These are phyloP conservation scores for Fabriciana adippe DNA, from an alignment of 2,888 invertebrate species.

Conservation along the genomic window DNA sequence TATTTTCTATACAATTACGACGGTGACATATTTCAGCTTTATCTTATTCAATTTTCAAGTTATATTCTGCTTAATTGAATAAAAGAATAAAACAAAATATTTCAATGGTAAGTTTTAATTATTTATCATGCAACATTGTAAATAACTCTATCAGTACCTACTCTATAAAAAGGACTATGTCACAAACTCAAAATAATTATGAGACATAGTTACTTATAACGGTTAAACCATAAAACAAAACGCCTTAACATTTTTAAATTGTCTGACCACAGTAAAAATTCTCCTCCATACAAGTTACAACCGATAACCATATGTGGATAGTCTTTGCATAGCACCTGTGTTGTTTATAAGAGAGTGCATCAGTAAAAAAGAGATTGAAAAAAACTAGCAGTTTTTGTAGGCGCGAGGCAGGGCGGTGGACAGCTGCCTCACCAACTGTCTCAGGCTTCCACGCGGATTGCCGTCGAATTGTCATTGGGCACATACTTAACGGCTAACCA, in stretches of 20 bases:
- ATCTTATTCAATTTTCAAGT: conserved; percentile 9
- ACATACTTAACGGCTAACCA: conserved; percentile 62
- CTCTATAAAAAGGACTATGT: too few relatives aligned
- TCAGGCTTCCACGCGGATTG: conserved; percentile 71
- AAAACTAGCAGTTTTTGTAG: conserved; percentile 78
- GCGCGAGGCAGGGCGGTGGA: conserved; percentile 74
- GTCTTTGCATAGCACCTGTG: conserved; percentile 79
- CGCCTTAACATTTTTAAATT: conserved; percentile 50
- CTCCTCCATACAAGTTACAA: conserved; percentile 60
- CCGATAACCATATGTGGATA: conserved; percentile 78
- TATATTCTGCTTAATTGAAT: conserved; percentile 1
- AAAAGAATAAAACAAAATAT: background rate
- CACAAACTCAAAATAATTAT: background rate
- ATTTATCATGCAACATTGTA: background rate
- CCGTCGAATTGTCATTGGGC: conserved; percentile 63
- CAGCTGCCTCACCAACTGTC: conserved; percentile 80
- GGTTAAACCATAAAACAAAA: conserved; percentile 16
- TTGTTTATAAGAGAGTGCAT: conserved; percentile 80
- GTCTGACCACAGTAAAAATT: conserved; percentile 63
- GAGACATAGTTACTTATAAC: conserved; percentile 23
- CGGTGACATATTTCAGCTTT: conserved; percentile 6
- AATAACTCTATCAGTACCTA: too few relatives aligned
- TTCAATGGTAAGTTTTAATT: conserved; percentile 1
- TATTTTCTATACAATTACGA: conserved; percentile 14
- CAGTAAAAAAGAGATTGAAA: conserved; percentile 76